Conservation (phyloP, 2,113 vertebrate genomes). For the Lasiurus cinereus region DNA sequence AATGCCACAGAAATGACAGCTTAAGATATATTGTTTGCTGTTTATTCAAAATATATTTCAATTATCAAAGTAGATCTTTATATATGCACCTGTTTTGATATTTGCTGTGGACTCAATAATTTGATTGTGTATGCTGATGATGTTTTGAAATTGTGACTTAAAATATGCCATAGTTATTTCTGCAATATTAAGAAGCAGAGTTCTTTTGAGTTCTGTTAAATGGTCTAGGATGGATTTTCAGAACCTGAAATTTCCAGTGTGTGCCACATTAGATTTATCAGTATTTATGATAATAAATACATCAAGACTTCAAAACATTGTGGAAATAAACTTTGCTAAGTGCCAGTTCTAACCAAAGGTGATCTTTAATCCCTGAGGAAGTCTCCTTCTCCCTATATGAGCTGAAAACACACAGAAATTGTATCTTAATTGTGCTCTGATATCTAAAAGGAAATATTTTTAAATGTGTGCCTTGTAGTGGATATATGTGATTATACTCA, state of each 20-base stretch:
- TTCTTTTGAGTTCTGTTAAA: constrained; percentile 18
- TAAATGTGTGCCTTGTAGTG: neutral
- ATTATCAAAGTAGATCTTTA: constrained; percentile 64
- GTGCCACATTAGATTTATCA: constrained; percentile 4
- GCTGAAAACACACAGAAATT: constrained; percentile 23
- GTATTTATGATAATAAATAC: constrained; percentile 22
- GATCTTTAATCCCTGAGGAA: neutral
- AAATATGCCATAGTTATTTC: constrained; percentile 23
- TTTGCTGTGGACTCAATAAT: constrained; percentile 34
- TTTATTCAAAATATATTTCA: constrained; percentile 70
- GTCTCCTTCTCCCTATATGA: neutral
- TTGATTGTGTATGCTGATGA: neutral
- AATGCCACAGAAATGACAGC: constrained; percentile 73
- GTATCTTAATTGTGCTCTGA: neutral
- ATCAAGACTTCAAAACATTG: constrained; percentile 43
- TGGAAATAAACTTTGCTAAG: neutral
- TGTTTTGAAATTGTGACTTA: constrained; percentile 16
- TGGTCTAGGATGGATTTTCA: constrained; percentile 7
- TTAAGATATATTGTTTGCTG: constrained; percentile 74
- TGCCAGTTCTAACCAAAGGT: neutral
- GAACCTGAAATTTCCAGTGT: constrained; percentile 42
- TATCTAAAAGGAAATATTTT: neutral
- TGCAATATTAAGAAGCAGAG: constrained; percentile 5
- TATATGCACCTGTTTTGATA: constrained; percentile 58
- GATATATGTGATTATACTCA: neutral